phyloP scores from a whole-genome alignment of 2,113 vertebrate genomes.

The Phyllostomus discolor region DNA sequence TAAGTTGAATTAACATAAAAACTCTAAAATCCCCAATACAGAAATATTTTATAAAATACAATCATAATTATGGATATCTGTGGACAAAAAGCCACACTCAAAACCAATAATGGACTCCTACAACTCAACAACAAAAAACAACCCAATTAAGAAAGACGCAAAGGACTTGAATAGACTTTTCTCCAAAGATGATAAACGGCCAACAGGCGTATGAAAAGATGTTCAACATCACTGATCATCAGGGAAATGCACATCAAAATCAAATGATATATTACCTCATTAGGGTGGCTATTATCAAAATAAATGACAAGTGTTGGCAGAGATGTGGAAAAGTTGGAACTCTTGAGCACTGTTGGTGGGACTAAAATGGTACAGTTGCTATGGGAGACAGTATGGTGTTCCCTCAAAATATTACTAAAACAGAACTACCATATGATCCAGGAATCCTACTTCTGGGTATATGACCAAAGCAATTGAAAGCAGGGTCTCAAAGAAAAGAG shows the following conservation, averaged over 20 bases:
- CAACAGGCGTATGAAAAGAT: neutral
- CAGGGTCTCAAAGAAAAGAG: neutral
- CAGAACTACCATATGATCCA: neutral
- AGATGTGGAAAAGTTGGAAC: neutral
- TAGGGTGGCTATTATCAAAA: neutral
- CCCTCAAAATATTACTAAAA: neutral
- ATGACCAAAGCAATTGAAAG: neutral
- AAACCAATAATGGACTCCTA: neutral
- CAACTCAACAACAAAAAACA: neutral
- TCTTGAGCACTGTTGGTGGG: neutral
- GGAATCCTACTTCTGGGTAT: neutral
- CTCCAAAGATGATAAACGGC: neutral
- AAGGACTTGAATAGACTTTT: neutral
- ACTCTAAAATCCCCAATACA: neutral
- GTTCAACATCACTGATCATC: neutral
- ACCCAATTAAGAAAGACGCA: neutral
- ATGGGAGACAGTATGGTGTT: neutral
- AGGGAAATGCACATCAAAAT: neutral
- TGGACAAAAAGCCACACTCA: neutral
- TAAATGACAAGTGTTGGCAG: neutral
- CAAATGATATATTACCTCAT: neutral
- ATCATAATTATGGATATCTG: neutral
- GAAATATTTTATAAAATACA: constrained; percentile 10
- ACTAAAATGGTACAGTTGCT: neutral
- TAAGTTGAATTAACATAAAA: neutral